Conservation (phyloP, 2,113 vertebrate genomes). For the Alectura lathami region DNA sequence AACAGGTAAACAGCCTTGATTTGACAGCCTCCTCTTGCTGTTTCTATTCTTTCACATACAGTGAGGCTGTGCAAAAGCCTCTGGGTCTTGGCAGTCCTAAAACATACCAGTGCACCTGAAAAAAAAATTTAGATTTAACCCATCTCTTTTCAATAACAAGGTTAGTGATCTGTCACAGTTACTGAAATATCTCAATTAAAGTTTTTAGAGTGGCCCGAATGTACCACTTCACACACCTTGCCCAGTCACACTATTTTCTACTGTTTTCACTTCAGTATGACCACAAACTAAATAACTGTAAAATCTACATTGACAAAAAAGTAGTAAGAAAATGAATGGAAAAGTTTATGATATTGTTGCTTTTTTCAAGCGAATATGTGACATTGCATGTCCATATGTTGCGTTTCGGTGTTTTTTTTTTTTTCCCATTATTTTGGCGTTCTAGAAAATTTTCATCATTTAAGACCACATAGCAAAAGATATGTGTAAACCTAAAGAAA, state of each 20-base stretch:
- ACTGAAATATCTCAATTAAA: background rate
- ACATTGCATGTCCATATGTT: fast-evolving
- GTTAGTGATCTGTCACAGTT: background rate
- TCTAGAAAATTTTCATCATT: background rate
- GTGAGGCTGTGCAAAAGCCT: fast-evolving
- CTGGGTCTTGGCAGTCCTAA: background rate
- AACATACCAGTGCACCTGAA: background rate
- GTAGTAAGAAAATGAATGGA: background rate
- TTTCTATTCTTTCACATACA: background rate
- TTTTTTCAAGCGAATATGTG: background rate
- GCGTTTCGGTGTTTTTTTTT: background rate
- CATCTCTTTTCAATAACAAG: background rate
- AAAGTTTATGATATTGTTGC: background rate
- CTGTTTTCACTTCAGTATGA: background rate
- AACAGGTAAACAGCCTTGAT: background rate
- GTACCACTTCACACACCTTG: background rate
- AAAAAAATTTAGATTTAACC: background rate
- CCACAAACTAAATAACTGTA: background rate
- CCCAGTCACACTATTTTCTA: background rate
- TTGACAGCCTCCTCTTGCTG: no score
- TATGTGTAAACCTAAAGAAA: background rate
- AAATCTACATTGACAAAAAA: background rate
- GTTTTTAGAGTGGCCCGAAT: background rate
- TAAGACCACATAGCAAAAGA: background rate
- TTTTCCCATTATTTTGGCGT: background rate